Percentiles rank a stretch among this genome's conserved stretches.
phyloP scores from a whole-genome alignment of 2,113 vertebrate species.

The Lagopus leucura region DNA sequence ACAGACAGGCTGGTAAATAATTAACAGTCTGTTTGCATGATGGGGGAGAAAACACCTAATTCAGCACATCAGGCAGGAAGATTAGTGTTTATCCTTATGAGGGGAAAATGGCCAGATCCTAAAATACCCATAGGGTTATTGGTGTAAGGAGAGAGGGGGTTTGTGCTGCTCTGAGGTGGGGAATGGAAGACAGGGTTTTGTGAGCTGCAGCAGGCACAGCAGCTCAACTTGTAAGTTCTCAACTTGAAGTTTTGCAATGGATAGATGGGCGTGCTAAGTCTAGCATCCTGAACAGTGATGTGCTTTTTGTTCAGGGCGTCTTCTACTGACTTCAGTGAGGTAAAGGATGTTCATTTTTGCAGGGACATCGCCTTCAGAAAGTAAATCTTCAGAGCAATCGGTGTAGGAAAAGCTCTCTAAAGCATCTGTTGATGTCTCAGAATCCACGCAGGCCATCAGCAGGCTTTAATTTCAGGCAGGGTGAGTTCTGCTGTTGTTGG shows the following conservation, averaged over 20 bases:
- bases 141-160: background rate
- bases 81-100: background rate
- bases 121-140: background rate
- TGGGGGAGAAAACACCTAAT: conserved; percentile 15
- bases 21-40: conserved; percentile 48
- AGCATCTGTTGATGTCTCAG: background rate
- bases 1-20: conserved; percentile 64
- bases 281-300: background rate
- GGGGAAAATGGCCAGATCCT: background rate
- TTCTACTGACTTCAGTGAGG: background rate
- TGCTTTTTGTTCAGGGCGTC: background rate
- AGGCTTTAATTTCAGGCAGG: background rate
- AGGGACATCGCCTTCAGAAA: background rate
- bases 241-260: background rate
- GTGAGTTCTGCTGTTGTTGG: background rate
- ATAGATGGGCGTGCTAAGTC: background rate
- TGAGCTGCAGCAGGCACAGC: background rate
- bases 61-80: conserved; percentile 17
- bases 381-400: background rate
- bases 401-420: background rate
- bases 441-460: background rate
- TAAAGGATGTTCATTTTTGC: background rate
- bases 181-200: background rate
- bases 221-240: background rate
- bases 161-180: background rate